Evolutionary conservation across 1,140 invertebrate species (phyloP).

Genomic region (Plodia interpunctella): DNA sequence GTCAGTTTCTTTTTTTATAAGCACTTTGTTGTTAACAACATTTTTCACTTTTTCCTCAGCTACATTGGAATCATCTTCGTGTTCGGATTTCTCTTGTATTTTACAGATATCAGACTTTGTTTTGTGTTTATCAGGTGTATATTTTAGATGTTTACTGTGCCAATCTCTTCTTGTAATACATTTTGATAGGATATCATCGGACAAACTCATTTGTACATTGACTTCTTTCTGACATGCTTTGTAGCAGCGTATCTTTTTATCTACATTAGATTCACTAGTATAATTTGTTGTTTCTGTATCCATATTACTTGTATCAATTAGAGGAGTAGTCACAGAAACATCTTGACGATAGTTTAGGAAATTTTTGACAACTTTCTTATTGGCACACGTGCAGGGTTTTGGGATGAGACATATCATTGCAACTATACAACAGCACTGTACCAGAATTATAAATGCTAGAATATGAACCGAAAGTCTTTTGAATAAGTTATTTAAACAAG

Average conservation of each 20-base stretch:
- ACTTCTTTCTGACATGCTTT: conserved; percentile 56
- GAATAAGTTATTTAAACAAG: background rate
- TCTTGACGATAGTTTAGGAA: conserved; percentile 56
- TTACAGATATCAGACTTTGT: background rate
- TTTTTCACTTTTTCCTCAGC: conserved; percentile 6
- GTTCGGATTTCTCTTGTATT: background rate
- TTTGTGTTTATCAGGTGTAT: background rate
- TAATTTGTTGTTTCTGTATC: conserved; percentile 54
- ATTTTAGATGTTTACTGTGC: conserved; percentile 37
- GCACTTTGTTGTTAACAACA: background rate
- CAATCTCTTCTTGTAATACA: conserved; percentile 58
- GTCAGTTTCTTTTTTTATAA: background rate
- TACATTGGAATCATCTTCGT: background rate
- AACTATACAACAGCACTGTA: conserved; percentile 52
- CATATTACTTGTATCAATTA: conserved; percentile 52
- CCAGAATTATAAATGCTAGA: conserved; percentile 31
- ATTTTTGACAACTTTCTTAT: conserved; percentile 43
- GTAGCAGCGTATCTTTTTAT: conserved; percentile 55
- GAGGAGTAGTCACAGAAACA: conserved; percentile 53
- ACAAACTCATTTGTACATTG: conserved; percentile 43
- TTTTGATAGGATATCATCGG: conserved; percentile 65
- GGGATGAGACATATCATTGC: conserved; percentile 42
- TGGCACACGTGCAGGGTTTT: conserved; percentile 35
- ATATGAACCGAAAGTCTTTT: background rate
- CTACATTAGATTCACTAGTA: conserved; percentile 46